Base-by-base conservation (phyloP, 1,140 invertebrate species). In the Dendrolimus kikuchii region DNA sequence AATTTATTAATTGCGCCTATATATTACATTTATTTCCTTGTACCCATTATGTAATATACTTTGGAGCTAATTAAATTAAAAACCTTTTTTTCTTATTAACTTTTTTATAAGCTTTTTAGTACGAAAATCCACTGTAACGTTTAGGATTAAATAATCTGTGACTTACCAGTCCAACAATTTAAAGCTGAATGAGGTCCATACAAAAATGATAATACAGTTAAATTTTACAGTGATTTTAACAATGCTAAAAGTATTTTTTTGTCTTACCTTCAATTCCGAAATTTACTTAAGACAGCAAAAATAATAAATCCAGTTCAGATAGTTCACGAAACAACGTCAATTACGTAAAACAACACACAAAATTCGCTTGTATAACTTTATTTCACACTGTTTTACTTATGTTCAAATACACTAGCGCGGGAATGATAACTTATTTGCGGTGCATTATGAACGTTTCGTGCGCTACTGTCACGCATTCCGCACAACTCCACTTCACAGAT, bases 381-480 rank as follows among this genome's bases (percentile, higher is more conserved):
- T 62, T 78, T 77, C 74, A 71, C 78, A 81, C 72, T 76, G 68
- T 81, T 81, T 80, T 76, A 66, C 61, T 68, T 42, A 70, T 65
- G 62, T 69, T 66, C 52, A 64, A 71, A 59, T 60, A 55, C 68
- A 79, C 77, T 68, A 55, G 65, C 68, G 70, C 70, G 68, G 62
- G 69, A 80, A 74, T 63, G 52, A 64, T 54, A 64, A 53, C 52
- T 65, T 74, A 77, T 81, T 81, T 68, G 70, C 69, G 58, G 57
- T 56, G 55, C 70, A 79, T 79, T 69, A 65, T 70, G 57, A 52
- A 53, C 57, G 55, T 40, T 59, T 42, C 67, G 74, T 66, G 59
- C 63, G 60, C 68, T 70, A 77, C 61, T 58, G 66, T 41, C 57
- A 64, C 60, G 60, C 74, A 74, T 75, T 66, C 73, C 74, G 57